Evolutionary conservation across 2,888 invertebrate genomes (phyloP), one percentile per base, ranked within the genome.

Genomic region (Theodoxus fluviatilis): DNA sequence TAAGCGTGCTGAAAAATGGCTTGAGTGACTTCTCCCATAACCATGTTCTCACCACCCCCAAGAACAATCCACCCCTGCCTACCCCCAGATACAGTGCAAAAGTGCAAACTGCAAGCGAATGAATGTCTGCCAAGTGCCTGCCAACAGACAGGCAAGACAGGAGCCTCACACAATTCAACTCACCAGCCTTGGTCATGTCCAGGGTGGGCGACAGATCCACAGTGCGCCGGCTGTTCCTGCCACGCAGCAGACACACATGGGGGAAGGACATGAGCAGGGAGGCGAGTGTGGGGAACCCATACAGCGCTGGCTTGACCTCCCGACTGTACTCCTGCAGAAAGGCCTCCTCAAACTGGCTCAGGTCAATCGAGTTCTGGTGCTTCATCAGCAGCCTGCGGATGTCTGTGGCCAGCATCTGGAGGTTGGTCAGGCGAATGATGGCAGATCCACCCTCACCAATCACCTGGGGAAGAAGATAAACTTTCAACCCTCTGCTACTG

Each of bases 381-480:
- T 87, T 87, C 76, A 89, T 86, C 76, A 91, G 84, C 18, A 91
- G 84, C 9, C 87, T 84, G 72, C 90, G 88, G 31, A 90, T 84
- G 77, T 91, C 89, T 52, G 89, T 87, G 1, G 90, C 90, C 74
- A 91, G 90, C 67, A 88, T 81, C 79, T 90, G 89, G 33, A 85
- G 80, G 1, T 84, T 77, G 0, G 81, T 80, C 67, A 87, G 80
- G 66, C 82, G 83, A 63, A 87, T 82, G 28, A 83, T 74, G 2
- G 78, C 80, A 4, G 80, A 80, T 28, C 81, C 81, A 43, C 80
- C 81, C 69, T 80, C 80, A n/a, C 80, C 81, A 65, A 76, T 76
- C 33, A 82, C 78, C 82, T 82, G 72, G 15, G 22, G 12, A 47
- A 52, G 6, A 2, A 65, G 31, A 25, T 12, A 43, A 43, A 43